Evolutionary conservation across 2,888 invertebrate genomes (phyloP).

Genomic region (Clunio marinus): DNA sequence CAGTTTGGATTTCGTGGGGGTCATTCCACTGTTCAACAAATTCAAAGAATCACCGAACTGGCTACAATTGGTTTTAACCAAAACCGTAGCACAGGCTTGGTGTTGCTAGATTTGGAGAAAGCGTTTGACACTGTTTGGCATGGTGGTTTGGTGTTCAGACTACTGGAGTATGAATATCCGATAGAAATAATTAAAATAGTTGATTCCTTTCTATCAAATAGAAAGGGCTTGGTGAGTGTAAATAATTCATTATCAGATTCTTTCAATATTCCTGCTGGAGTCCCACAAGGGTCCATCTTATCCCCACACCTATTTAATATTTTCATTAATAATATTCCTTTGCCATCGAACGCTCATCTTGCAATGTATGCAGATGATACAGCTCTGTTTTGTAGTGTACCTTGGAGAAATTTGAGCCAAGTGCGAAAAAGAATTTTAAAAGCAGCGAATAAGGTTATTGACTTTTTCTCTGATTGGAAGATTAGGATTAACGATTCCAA

Average conservation of each 20-base stretch:
- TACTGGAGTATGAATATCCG: slow-evolving; percentile 41
- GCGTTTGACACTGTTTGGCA: slow-evolving; percentile 47
- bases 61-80: slow-evolving; percentile 42
- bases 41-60: slow-evolving; percentile 42
- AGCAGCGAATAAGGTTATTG: no score
- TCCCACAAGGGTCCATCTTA: slow-evolving; percentile 43
- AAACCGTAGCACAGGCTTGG: slow-evolving; percentile 42
- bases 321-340: slow-evolving; percentile 42
- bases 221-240: slow-evolving; percentile 42
- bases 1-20: slow-evolving; percentile 45
- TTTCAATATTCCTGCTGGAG: slow-evolving; percentile 42
- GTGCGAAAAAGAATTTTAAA: neutral
- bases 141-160: slow-evolving; percentile 43
- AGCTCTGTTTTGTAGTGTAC: slow-evolving; percentile 2
- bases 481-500: neutral
- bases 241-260: slow-evolving; percentile 39
- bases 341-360: slow-evolving; percentile 36
- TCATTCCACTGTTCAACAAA: slow-evolving; percentile 44
- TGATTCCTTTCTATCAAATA: slow-evolving; percentile 41
- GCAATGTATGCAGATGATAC: slow-evolving; percentile 41
- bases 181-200: slow-evolving; percentile 42
- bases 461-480: no score
- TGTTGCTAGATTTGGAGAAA: slow-evolving; percentile 45
- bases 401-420: neutral
- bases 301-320: slow-evolving; percentile 42